phyloP scores from a whole-genome alignment of 2,797 vertebrate species.

The Cuculus canorus region DNA sequence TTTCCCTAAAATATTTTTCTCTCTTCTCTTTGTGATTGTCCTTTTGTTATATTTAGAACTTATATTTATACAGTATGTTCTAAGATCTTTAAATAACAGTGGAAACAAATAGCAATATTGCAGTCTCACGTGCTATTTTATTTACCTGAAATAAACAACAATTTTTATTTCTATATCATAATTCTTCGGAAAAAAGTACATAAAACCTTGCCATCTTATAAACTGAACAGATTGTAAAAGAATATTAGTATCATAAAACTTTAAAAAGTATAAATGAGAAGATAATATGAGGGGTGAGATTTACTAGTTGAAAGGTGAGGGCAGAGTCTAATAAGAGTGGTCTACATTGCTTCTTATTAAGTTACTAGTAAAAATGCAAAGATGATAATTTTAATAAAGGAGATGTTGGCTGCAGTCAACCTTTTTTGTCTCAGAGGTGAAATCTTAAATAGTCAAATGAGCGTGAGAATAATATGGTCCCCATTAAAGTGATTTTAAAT shows the following conservation, averaged over 20 bases:
- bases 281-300: slow-evolving; percentile 68
- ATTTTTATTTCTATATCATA: slow-evolving; percentile 62
- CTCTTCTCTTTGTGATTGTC: not conserved
- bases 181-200: slow-evolving; percentile 45
- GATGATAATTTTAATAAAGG: slow-evolving; percentile 70
- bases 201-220: slow-evolving; percentile 71
- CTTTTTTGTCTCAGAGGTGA: slow-evolving; percentile 68
- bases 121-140: slow-evolving; percentile 21
- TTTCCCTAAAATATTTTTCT: not conserved
- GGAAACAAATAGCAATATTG: not conserved
- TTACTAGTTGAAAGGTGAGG: slow-evolving; percentile 52
- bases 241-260: slow-evolving; percentile 73
- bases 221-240: slow-evolving; percentile 75
- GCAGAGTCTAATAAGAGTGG: slow-evolving; percentile 47
- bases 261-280: slow-evolving; percentile 72
- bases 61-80: not conserved
- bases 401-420: slow-evolving; percentile 58
- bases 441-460: slow-evolving; percentile 72
- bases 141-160: slow-evolving; percentile 60
- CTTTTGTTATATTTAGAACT: not conserved
- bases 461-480: slow-evolving; percentile 57
- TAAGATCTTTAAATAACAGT: not conserved
- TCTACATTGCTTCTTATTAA: slow-evolving; percentile 38
- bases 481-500: slow-evolving; percentile 76
- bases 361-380: slow-evolving; percentile 64